Base-by-base conservation (phyloP, 2,888 invertebrate genomes). In the Craniophora ligustri region DNA sequence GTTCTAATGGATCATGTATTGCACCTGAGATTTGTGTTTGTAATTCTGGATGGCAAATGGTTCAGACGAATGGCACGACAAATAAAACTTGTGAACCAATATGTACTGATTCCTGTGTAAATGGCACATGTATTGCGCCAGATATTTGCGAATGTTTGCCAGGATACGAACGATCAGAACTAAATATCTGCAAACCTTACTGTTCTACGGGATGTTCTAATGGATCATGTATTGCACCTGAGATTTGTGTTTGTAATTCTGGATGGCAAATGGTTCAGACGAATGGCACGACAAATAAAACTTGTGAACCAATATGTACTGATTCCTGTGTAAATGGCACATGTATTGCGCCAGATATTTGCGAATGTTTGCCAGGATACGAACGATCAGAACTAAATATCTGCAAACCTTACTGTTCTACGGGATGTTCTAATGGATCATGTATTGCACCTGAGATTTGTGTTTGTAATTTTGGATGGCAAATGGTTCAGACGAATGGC, bases 361-460 rank as follows among this genome's bases (percentile, higher is more conserved):
- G 50, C 10, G 2, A 8, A 16, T 50, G 50, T 30, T 21, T 30
- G 11, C 7, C 15, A 1, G 50, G 50, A 8, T 50, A 50, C 30
- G 18, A 19, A 36, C 19, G 11, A 30, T 10, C 26, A 3, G 19
- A 11, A 1, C 36, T 28, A 4, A 13, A 19, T 30, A 19, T 18
- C 8, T 68, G 68, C 28, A 21, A 44, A 8, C 69, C 72, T 5
- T 18, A 59, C 5, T 72, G 72, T 16, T 39, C 23, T 3, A 31
- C 1, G 7, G 32, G 44, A 1, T 48, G 47, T 32, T 6, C 4
- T 10, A 8, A 47, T 30, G 41, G 41, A 7, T 46, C 2, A 7
- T 56, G n/a, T n/a, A n/a, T n/a, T n/a, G n/a, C n/a, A n/a, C n/a
- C n/a, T n/a, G n/a, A n/a, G n/a, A n/a, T n/a, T n/a, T n/a, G n/a